Conservation (phyloP, 1,140 invertebrate species). For the Littorina saxatilis region DNA sequence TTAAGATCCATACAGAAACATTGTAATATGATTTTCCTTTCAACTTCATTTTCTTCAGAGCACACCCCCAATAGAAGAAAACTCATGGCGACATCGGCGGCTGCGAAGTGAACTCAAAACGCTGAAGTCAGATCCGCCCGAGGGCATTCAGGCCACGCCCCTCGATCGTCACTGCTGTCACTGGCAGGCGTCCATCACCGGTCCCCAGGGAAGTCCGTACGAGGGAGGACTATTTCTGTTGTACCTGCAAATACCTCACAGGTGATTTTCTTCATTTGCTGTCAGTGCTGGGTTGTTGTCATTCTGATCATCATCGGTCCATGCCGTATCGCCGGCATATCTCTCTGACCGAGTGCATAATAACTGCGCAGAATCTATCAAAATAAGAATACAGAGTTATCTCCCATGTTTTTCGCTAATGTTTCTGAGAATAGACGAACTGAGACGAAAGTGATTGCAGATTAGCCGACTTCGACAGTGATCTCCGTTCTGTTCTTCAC, state of each 20-base stretch:
- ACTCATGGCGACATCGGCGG: constrained; percentile 73
- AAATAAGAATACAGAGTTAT: too few relatives aligned
- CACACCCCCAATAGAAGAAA: constrained; percentile 72
- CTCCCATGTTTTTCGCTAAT: too few relatives aligned
- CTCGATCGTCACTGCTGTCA: constrained; percentile 81
- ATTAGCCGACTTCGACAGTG: too few relatives aligned
- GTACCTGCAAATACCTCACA: constrained; percentile 89
- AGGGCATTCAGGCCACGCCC: constrained; percentile 92
- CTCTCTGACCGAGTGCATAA: too few relatives aligned
- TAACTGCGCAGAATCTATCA: too few relatives aligned
- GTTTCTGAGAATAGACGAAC: too few relatives aligned
- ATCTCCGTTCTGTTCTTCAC: too few relatives aligned
- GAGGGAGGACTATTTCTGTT: constrained; percentile 80
- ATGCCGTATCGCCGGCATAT: too few relatives aligned
- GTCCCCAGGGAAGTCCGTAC: constrained; percentile 74
- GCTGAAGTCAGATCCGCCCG: constrained; percentile 85
- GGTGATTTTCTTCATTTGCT: constrained; percentile 72
- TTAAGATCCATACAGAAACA: too few relatives aligned
- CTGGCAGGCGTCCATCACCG: constrained; percentile 75
- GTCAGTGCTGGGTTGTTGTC: neutral
- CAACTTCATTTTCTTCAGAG: constrained; percentile 56
- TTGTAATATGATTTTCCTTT: too few relatives aligned
- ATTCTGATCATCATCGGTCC: too few relatives aligned
- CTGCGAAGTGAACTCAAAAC: constrained; percentile 73
- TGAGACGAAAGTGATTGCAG: too few relatives aligned